Conservation (phyloP, 2,113 vertebrate species). For the Percina caprodes region DNA sequence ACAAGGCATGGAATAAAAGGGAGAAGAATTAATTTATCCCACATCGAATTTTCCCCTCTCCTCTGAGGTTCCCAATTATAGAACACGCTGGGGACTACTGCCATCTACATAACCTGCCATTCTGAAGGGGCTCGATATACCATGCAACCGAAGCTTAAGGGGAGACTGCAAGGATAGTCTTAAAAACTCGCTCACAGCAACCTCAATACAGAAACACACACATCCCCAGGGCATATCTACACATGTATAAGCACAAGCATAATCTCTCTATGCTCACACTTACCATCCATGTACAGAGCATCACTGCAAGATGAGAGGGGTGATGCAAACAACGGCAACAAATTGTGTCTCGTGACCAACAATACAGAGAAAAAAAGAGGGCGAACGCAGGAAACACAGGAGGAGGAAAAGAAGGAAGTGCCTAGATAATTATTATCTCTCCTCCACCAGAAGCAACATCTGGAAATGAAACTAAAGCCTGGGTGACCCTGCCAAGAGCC, state of each 20-base stretch:
- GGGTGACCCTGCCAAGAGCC: constrained; percentile 14
- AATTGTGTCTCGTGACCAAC: constrained; percentile 58
- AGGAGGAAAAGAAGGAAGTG: constrained; percentile 13
- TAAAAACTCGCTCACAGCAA: constrained; percentile 22
- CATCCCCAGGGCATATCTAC: constrained; percentile 36
- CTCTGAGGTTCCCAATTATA: constrained; percentile 76
- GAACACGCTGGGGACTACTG: constrained; percentile 40
- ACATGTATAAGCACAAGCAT: constrained; percentile 48
- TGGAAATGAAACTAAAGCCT: constrained; percentile 30
- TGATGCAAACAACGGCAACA: constrained; percentile 82
- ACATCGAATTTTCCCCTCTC: constrained; percentile 65
- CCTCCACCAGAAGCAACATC: constrained; percentile 32
- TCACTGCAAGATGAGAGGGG: constrained; percentile 56
- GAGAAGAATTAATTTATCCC: constrained; percentile 73
- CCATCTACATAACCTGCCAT: constrained; percentile 46
- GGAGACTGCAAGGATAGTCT: background rate
- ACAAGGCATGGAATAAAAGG: constrained; percentile 59
- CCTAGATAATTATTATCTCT: constrained; percentile 54
- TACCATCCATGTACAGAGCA: constrained; percentile 35
- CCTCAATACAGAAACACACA: constrained; percentile 22
- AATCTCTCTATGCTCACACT: constrained; percentile 37
- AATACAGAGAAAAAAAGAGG: constrained; percentile 21
- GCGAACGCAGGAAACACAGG: background rate
- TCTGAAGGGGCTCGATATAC: constrained; percentile 35
- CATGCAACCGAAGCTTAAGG: constrained; percentile 4